Conservation (phyloP, 1,140 invertebrate species). For the Aethina tumida region DNA sequence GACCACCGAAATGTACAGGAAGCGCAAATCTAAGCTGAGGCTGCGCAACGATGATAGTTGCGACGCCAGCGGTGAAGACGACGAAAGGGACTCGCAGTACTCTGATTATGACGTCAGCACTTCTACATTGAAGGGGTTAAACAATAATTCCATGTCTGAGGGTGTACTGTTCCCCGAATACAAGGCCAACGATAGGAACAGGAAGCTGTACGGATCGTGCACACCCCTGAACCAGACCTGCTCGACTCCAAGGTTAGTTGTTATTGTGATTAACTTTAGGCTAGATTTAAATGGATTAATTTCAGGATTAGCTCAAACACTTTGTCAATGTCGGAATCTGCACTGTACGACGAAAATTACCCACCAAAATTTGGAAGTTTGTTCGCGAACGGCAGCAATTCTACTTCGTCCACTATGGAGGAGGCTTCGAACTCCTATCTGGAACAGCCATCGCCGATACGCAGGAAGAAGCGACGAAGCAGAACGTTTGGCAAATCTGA, state of each 20-base stretch:
- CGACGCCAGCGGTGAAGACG: slow-evolving; percentile 84
- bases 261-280: background rate
- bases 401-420: slow-evolving; percentile 54
- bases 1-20: slow-evolving; percentile 39
- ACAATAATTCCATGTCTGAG: slow-evolving; percentile 40
- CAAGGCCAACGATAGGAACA: slow-evolving; percentile 39
- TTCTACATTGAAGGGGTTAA: slow-evolving; percentile 47
- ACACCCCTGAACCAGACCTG: slow-evolving; percentile 46
- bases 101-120: slow-evolving; percentile 64
- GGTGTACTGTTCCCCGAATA: slow-evolving; percentile 41
- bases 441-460: slow-evolving; percentile 42
- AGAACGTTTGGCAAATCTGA: slow-evolving; percentile 39
- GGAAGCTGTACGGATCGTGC: slow-evolving; percentile 79
- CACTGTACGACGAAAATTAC: slow-evolving; percentile 57
- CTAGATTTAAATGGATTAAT: slow-evolving; percentile 8
- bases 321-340: slow-evolving; percentile 78
- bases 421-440: slow-evolving; percentile 45
- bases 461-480: slow-evolving; percentile 57
- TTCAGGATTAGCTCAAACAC: slow-evolving; percentile 37
- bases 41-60: slow-evolving; percentile 44
- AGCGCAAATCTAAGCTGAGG: slow-evolving; percentile 35
- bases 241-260: slow-evolving; percentile 17
- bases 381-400: slow-evolving; percentile 42
- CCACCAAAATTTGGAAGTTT: slow-evolving; percentile 37
- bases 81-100: slow-evolving; percentile 62